These are phyloP conservation scores for Stratiomys singularior DNA, from an alignment of 2,888 invertebrate genomes.

Conservation along the genomic window DNA sequence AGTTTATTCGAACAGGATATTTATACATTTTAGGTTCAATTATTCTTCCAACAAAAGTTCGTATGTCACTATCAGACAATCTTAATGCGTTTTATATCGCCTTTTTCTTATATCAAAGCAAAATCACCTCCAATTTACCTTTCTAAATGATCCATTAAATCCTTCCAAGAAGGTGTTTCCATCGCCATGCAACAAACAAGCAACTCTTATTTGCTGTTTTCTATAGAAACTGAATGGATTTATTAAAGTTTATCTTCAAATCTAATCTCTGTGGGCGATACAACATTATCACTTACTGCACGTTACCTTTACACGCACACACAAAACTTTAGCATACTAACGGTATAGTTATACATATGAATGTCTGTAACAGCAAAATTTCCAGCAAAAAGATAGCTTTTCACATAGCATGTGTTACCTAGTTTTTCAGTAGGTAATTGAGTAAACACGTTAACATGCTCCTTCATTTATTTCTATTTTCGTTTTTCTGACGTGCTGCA, in stretches of 20 bases:
- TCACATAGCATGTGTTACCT: background rate
- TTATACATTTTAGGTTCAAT: background rate
- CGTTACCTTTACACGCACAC: background rate
- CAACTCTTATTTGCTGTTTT: too few species aligned
- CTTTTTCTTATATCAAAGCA: too few species aligned
- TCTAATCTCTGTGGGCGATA: slow-evolving; percentile 12
- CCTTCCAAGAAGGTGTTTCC: too few species aligned
- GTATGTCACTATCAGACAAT: too few species aligned
- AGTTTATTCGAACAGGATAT: too few species aligned
- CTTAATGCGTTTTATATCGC: too few species aligned
- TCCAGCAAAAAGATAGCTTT: background rate
- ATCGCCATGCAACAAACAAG: too few species aligned
- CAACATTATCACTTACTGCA: slow-evolving; percentile 10
- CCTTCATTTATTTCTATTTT: slow-evolving; percentile 44
- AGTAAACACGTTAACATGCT: slow-evolving; percentile 37
- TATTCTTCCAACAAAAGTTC: background rate
- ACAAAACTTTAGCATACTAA: background rate
- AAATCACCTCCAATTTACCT: too few species aligned
- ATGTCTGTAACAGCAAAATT: background rate
- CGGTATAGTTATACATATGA: background rate
- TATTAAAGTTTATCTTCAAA: slow-evolving; percentile 39
- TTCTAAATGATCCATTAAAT: too few species aligned
- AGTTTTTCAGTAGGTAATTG: slow-evolving; percentile 25
- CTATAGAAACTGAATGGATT: background rate
- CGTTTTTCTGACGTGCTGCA: slow-evolving; percentile 29